These are phyloP conservation scores for Solea solea DNA, from an alignment of 2,113 vertebrate genomes.

Conservation along the genomic window DNA sequence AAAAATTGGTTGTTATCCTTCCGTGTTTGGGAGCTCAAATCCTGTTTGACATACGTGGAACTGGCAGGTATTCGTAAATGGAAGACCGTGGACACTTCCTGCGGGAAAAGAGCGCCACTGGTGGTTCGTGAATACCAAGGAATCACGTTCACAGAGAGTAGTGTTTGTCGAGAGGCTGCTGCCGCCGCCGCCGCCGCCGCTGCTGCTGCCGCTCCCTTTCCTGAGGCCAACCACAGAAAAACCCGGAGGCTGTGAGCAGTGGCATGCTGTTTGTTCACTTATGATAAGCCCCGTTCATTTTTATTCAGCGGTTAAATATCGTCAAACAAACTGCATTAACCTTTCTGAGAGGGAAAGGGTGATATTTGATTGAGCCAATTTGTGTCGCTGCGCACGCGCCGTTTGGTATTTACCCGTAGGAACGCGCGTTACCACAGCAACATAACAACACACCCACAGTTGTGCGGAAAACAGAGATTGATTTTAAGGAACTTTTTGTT, in stretches of 20 bases:
- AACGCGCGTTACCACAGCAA: slow-evolving; percentile 20
- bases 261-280: background rate
- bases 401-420: background rate
- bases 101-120: slow-evolving; percentile 65
- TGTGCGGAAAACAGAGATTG: background rate
- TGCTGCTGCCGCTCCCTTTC: slow-evolving; percentile 21
- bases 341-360: background rate
- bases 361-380: background rate
- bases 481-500: background rate
- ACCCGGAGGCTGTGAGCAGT: background rate
- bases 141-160: slow-evolving; percentile 49
- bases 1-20: slow-evolving; percentile 49
- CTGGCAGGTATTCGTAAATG: slow-evolving; percentile 29
- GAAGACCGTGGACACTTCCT: slow-evolving; percentile 24
- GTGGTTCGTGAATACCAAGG: slow-evolving; percentile 62
- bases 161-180: slow-evolving; percentile 15
- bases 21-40: slow-evolving; percentile 48
- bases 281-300: background rate
- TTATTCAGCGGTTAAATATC: background rate
- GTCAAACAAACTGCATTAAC: background rate
- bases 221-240: slow-evolving; percentile 1
- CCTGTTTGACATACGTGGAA: slow-evolving; percentile 56
- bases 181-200: background rate
- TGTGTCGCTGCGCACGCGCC: slow-evolving; percentile 18
- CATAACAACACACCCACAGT: background rate